A percentile compares a stretch with the other conserved stretches of the same genome.
phyloP scores from a whole-genome alignment of 2,888 invertebrate species.

The Acheta domesticus region DNA sequence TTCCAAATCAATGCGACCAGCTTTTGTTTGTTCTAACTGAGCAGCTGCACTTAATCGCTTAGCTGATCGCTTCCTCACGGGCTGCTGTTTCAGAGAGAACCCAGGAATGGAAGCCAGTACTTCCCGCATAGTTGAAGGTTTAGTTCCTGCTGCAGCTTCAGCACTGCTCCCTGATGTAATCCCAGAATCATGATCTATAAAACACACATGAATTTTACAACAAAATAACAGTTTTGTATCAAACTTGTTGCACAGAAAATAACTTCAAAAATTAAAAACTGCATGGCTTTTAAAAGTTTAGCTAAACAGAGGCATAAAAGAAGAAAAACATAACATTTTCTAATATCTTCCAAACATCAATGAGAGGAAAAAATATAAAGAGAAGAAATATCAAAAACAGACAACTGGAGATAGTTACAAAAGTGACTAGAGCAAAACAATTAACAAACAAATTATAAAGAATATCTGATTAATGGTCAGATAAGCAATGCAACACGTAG shows the following conservation, averaged over 20 bases:
- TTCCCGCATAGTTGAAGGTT: slow-evolving; percentile 76
- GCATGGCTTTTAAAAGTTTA: too few relatives aligned
- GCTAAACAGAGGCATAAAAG: too few relatives aligned
- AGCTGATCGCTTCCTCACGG: slow-evolving; percentile 69
- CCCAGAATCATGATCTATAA: background rate
- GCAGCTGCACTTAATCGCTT: slow-evolving; percentile 87
- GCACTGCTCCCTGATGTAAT: slow-evolving; percentile 25
- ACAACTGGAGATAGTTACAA: background rate
- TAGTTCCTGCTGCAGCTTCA: slow-evolving; percentile 37
- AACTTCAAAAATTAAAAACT: too few relatives aligned
- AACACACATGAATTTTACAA: background rate
- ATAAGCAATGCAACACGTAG: too few relatives aligned
- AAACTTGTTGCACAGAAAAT: too few relatives aligned
- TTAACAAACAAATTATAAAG: background rate
- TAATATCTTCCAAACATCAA: too few relatives aligned
- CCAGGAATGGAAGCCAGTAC: slow-evolving; percentile 85
- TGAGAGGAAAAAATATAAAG: too few relatives aligned
- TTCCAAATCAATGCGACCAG: slow-evolving; percentile 91
- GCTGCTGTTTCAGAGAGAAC: slow-evolving; percentile 50
- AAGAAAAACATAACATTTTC: too few relatives aligned
- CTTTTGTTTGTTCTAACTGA: slow-evolving; percentile 87
- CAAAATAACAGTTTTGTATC: too few relatives aligned
- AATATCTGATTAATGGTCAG: too few relatives aligned
- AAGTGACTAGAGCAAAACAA: background rate
- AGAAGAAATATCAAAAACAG: too few relatives aligned